Conservation (phyloP, 2,113 vertebrate species). For the Microcebus griseorufus region DNA sequence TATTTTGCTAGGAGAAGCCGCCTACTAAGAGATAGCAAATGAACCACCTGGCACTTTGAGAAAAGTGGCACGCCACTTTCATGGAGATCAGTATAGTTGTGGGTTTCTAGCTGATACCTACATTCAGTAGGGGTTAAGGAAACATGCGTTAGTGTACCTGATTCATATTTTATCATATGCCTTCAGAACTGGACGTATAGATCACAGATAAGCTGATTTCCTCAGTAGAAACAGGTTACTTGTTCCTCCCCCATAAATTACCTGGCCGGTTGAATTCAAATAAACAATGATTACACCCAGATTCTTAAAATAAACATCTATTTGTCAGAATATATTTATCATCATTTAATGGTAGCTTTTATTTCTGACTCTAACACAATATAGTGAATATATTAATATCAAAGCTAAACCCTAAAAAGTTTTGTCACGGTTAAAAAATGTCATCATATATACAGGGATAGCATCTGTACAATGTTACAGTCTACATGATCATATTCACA, state of each 20-base stretch:
- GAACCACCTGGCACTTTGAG: not conserved
- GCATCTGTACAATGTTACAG: not conserved
- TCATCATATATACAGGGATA: not conserved
- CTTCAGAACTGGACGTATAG: not conserved
- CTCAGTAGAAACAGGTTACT: not conserved
- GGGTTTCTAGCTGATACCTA: not conserved
- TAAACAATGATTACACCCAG: not conserved
- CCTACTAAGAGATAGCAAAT: not conserved
- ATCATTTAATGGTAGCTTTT: not conserved
- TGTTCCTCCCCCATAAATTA: not conserved
- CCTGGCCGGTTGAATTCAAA: not conserved
- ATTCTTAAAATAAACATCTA: conserved; percentile 6
- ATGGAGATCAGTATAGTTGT: not conserved
- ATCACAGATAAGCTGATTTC: not conserved
- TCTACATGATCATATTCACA: not conserved
- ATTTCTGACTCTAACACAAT: not conserved
- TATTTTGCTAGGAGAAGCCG: not conserved
- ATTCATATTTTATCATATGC: not conserved
- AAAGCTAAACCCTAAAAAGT: not conserved
- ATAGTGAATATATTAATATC: not conserved
- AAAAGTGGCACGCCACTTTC: not conserved
- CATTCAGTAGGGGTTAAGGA: not conserved
- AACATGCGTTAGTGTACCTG: not conserved
- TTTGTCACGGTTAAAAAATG: not conserved
- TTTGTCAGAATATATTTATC: not conserved